Conservation (phyloP, 2,888 invertebrate genomes). For the Drosophila nr. perissopoda region DNA sequence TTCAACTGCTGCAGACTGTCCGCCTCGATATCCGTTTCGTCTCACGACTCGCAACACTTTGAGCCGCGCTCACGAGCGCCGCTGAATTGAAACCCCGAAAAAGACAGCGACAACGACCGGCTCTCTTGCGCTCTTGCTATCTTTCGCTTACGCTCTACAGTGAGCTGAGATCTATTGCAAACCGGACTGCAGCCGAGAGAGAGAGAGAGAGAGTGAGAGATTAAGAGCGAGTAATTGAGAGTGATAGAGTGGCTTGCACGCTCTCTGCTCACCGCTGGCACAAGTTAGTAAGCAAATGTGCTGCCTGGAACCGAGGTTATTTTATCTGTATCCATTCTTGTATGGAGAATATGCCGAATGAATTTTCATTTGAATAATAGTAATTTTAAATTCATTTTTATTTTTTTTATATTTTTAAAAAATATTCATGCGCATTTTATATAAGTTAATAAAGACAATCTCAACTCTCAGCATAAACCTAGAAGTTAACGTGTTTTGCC, state of each 20-base stretch:
- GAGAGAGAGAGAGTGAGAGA: neutral
- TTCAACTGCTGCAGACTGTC: conserved; percentile 57
- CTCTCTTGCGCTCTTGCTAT: conserved; percentile 22
- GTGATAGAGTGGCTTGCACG: conserved; percentile 24
- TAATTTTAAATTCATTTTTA: neutral
- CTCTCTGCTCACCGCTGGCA: conserved; percentile 5
- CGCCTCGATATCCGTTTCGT: conserved; percentile 75
- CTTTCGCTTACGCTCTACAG: conserved; percentile 1
- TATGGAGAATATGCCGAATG: neutral
- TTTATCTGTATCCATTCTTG: conserved; percentile 1
- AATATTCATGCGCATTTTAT: neutral
- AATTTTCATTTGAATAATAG: neutral
- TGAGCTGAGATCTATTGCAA: conserved; percentile 51
- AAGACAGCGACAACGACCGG: conserved; percentile 31
- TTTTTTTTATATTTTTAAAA: neutral
- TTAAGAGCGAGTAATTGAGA: conserved; percentile 19
- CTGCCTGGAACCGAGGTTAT: conserved; percentile 11
- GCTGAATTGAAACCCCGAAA: conserved; percentile 56
- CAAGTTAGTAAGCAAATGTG: conserved; percentile 24
- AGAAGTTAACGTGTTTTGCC: conserved; percentile 3
- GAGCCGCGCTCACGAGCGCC: conserved; percentile 65
- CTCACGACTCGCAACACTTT: conserved; percentile 83
- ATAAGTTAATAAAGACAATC: neutral
- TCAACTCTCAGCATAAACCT: conserved; percentile 1
- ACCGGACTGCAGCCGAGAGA: conserved; percentile 31